Percentiles rank a stretch among this genome's conserved stretches.
phyloP scores from a whole-genome alignment of 2,797 vertebrate genomes.

The Coreius guichenoti region DNA sequence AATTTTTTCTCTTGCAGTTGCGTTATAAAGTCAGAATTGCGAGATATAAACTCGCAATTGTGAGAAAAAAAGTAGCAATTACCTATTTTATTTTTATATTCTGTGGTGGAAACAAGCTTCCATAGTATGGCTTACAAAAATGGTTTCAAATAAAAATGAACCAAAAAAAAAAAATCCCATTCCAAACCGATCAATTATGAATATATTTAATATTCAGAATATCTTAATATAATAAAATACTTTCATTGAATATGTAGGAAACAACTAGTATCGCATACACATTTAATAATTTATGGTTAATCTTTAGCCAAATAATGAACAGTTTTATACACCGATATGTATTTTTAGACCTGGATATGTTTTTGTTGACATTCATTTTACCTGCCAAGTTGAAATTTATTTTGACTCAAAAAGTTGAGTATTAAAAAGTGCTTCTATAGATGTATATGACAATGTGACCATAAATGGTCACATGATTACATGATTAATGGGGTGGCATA shows the following conservation, averaged over 20 bases:
- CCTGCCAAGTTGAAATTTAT: too few species aligned
- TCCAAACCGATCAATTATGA: not conserved
- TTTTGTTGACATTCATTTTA: too few species aligned
- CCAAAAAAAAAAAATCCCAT: not conserved
- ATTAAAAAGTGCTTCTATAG: not conserved
- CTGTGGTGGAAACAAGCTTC: too few species aligned
- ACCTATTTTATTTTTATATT: too few species aligned
- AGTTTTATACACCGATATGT: not conserved
- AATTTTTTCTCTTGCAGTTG: too few species aligned
- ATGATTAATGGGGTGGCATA: not conserved
- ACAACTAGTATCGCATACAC: not conserved
- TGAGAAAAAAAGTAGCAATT: too few species aligned
- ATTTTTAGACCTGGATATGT: not conserved
- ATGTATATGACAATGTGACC: not conserved
- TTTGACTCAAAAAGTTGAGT: not conserved
- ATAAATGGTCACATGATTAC: not conserved
- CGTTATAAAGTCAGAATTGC: too few species aligned
- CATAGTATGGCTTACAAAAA: too few species aligned
- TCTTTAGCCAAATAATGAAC: not conserved
- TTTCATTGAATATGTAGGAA: not conserved
- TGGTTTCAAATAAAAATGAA: not conserved
- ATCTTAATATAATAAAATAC: not conserved
- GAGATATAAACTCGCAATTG: too few species aligned
- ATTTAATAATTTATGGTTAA: not conserved
- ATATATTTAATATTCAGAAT: not conserved